Base-by-base conservation (phyloP, 2,888 invertebrate genomes). In the Lithophane semibrunnea region DNA sequence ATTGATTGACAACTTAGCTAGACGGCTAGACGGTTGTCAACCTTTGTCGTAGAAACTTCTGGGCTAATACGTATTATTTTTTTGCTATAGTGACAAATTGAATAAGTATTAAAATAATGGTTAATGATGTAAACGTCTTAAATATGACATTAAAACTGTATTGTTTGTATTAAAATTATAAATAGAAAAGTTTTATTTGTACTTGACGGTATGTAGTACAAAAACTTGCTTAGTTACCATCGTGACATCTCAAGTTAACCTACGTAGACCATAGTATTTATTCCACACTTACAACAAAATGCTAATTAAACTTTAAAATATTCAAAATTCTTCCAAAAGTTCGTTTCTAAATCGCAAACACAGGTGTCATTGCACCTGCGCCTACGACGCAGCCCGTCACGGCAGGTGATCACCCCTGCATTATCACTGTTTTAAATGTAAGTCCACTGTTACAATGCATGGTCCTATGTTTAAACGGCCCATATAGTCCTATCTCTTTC, bases 361-460 rank as follows among this genome's bases (percentile, higher is more conserved):
- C 93, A 94, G 94, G 94, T 94, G 94, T 86, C 80, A 37, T 18
- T 70, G 69, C 94, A 93, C 94, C 93, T 93, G 94, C 86, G 77
- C 81, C 10, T 47, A 47, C 77, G 77, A n/a, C 58, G 3, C 80
- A 52, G 84, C 65, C 75, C 84, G 94, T 92, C 92, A 94, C 92
- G 94, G 91, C 94, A 93, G 92, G 92, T 95, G 94, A 91, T 47
- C 94, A 94, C 94, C 94, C 94, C 89, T 86, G 80, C 75, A 61
- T 60, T 84, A 79, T 75, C 72, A 77, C 70, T 65, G 49, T 29
- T 60, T 42, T 21, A 79, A 73, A 69, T 63, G 49, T 82, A 58
- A 63, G 49, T 42, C 3, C 42, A 18, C 56, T 70, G 58, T 75
- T 66, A 58, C 54, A 54, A 54, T 24, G 66, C 56, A 56, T 49